Base-by-base conservation (phyloP, 2,888 invertebrate genomes). In the Chrysolina haemoptera region DNA sequence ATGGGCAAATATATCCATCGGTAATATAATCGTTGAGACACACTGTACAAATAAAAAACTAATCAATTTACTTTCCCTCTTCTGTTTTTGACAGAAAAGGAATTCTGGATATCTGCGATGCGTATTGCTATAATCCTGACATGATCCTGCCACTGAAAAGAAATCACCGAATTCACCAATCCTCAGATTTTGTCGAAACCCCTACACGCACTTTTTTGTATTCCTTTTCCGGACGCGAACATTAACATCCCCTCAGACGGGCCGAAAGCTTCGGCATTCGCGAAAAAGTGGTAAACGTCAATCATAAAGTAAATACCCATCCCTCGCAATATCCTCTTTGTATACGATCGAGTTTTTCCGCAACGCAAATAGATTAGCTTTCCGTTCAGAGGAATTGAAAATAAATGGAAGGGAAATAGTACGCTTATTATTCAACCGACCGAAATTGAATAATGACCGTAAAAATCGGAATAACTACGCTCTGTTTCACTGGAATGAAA, bases 371-470 rank as follows among this genome's bases (percentile, higher is more conserved):
- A 74, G 74, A 76, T 70, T 71, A 66, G 69, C 68, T 73, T 71
- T 74, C 73, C 63, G 70, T 74, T 75, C 71, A 71, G 76, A 70
- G 73, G 76, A 75, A 79, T 73, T 76, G 78, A 75, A 71, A 75
- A 73, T 71, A 78, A 78, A 78, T 76, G 78, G 70, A 74, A 75
- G 70, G 75, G 76, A 77, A 76, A 78, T 77, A 75, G 68, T 74
- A 74, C 75, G 76, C 73, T 77, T 77, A 77, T 74, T 77, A 75
- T 77, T 73, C 79, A 77, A 64, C 75, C 74, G 74, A 74, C 76
- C 73, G 77, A 76, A 76, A 78, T 74, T 79, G 77, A 77, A 79
- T 78, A 77, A 77, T 73, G 72, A 75, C 69, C 70, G 71, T 77
- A 77, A 77, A 77, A 77, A 78, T 78, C 74, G 70, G 74, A 69